Conservation (phyloP, 2,797 vertebrate species). For the Eremophila alpestris region DNA sequence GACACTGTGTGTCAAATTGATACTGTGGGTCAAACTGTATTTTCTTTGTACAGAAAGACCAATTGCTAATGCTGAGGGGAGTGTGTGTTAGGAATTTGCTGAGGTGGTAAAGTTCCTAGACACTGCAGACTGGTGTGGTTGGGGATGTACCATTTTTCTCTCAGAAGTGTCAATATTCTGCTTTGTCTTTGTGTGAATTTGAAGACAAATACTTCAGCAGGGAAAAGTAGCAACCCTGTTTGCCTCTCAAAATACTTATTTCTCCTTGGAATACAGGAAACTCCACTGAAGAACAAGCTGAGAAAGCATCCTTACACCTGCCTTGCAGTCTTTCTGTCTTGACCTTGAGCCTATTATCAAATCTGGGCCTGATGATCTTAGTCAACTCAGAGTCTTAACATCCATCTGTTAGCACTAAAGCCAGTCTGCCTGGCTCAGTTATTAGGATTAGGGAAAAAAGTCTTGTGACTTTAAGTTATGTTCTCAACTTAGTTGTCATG, state of each 20-base stretch:
- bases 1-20: not conserved
- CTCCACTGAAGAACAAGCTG: not conserved
- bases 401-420: constrained; percentile 29
- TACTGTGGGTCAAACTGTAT: not conserved
- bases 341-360: constrained; percentile 43
- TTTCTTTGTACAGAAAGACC: not conserved
- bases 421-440: constrained; percentile 12
- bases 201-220: not conserved
- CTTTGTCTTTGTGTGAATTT: not conserved
- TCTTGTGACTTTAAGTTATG: constrained; percentile 19
- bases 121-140: not conserved
- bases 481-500: not conserved
- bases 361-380: constrained; percentile 3
- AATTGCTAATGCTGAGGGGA: not conserved
- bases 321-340: not conserved
- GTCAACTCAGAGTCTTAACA: constrained; percentile 34
- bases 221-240: not conserved
- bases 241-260: not conserved
- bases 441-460: constrained; percentile 52
- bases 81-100: not conserved
- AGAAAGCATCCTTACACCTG: not conserved
- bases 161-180: not conserved
- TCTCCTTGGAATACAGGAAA: not conserved
- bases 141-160: not conserved
- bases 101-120: not conserved